phyloP scores from a whole-genome alignment of 2,113 vertebrate species.

The Psilopsiagon aymara region DNA sequence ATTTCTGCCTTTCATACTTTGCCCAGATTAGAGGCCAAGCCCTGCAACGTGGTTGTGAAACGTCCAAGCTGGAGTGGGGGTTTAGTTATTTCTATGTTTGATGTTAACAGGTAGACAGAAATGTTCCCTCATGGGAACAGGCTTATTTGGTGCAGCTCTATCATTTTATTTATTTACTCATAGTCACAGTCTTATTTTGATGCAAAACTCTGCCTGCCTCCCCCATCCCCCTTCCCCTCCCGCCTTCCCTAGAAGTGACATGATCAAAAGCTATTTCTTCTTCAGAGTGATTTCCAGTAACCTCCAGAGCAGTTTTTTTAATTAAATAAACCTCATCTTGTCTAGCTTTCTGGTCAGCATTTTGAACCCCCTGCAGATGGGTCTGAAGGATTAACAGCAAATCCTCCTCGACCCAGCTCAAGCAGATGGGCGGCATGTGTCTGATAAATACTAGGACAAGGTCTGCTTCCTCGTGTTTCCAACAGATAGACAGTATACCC shows the following conservation, averaged over 20 bases:
- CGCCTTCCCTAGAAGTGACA: constrained; percentile 42
- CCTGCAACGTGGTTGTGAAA: background rate
- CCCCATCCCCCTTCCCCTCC: constrained; percentile 34
- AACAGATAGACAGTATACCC: constrained; percentile 80
- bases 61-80: background rate
- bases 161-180: constrained; percentile 14
- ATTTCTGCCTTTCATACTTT: constrained; percentile 56
- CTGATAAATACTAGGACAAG: constrained; percentile 83
- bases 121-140: background rate
- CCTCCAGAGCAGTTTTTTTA: constrained; percentile 83
- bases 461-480: constrained; percentile 81
- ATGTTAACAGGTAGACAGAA: constrained; percentile 67
- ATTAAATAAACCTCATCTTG: constrained; percentile 89
- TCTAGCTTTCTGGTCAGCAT: constrained; percentile 93
- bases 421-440: constrained; percentile 95
- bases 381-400: constrained; percentile 93
- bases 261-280: constrained; percentile 76
- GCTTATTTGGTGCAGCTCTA: background rate
- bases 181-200: constrained; percentile 34
- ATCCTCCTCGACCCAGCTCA: constrained; percentile 86
- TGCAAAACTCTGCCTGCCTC: constrained; percentile 52
- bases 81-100: background rate
- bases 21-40: constrained; percentile 59
- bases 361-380: constrained; percentile 92
- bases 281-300: constrained; percentile 82